Evolutionary conservation across 2,113 vertebrate species (phyloP), one percentile per base, ranked within the genome.

Genomic region (Syngnathus scovelli): DNA sequence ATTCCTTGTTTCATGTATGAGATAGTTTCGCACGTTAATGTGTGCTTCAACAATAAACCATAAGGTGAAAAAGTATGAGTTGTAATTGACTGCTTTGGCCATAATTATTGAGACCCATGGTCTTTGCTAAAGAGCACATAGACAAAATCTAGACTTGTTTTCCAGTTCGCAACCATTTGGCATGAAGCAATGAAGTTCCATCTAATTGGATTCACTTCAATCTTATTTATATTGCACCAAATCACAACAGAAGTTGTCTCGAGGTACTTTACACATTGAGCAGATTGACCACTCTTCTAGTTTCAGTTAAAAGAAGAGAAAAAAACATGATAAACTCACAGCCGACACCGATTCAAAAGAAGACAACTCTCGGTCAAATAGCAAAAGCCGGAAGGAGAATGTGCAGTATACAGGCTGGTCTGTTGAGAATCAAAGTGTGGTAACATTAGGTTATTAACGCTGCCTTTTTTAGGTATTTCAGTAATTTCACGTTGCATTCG

Each of bases 361-460:
- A 36, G 15, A 5, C 6, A 58, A 18, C 27, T 58, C 27, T 58
- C 55, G 36, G 27, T 36, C 3, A 33, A 58, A 7, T 33, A 58
- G 55, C 54, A 56, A 23, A 56, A 23, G 21, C 27, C 15, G 36
- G 36, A 58, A 36, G 7, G 12, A 55, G 21, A 55, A 21, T 55
- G 27, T 43, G 12, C 41, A 43, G 23, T 12, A 27, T 55, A 27
- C 15, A 12, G 27, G 15, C 55, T 58, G 13, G 7, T 16, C 7
- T 15, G 52, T 7, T 27, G 59, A 65, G 56, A 68, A 44, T 63
- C 52, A 71, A 39, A 4, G 59, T 64, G 61, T 49, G 61, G 51
- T 44, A 72, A 67, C 67, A 68, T 80, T 77, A 67, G 19, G 61
- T 33, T 52, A 52, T 52, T n/a, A 52, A 52, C 21, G n/a, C 49